Conservation (phyloP, 1,140 invertebrate species). For the Caligus rogercresseyi region DNA sequence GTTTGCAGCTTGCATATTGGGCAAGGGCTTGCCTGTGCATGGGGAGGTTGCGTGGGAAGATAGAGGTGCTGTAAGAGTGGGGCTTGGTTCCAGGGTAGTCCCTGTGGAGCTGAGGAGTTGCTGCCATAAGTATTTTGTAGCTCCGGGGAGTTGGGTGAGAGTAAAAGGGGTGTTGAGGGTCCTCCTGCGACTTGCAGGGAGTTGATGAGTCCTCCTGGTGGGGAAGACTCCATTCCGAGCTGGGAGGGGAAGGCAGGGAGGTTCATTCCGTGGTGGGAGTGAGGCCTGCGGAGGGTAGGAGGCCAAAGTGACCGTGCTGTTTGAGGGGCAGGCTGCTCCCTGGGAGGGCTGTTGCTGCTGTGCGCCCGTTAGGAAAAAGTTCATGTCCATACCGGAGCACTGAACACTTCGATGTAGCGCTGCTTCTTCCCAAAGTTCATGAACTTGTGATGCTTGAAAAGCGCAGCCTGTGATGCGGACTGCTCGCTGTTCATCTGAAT, state of each 20-base stretch:
- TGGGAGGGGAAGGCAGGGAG: background rate
- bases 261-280: constrained; percentile 20
- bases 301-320: constrained; percentile 21
- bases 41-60: background rate
- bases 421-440: constrained; percentile 98
- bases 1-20: too few species aligned
- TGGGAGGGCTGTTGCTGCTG: constrained; percentile 36
- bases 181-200: constrained; percentile 26
- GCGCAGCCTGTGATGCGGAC: constrained; percentile 65
- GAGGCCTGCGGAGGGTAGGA: constrained; percentile 22
- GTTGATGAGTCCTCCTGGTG: constrained; percentile 24
- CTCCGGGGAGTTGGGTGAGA: background rate
- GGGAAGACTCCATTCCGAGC: constrained; percentile 15
- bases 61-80: background rate
- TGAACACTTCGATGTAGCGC: constrained; percentile 97
- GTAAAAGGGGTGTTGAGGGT: background rate
- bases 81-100: constrained; percentile 14
- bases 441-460: constrained; percentile 80
- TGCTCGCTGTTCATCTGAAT: constrained; percentile 96
- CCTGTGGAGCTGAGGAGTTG: too few species aligned
- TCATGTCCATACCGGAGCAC: constrained; percentile 97
- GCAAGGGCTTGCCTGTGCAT: too few species aligned
- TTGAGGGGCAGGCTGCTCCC: constrained; percentile 21
- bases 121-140: background rate
- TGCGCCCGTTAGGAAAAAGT: constrained; percentile 71